A percentile compares a stretch with the other conserved stretches of the same genome.
These are phyloP conservation scores for Bagarius yarrelli DNA, from an alignment of 2,113 vertebrate species.

Conservation along the genomic window DNA sequence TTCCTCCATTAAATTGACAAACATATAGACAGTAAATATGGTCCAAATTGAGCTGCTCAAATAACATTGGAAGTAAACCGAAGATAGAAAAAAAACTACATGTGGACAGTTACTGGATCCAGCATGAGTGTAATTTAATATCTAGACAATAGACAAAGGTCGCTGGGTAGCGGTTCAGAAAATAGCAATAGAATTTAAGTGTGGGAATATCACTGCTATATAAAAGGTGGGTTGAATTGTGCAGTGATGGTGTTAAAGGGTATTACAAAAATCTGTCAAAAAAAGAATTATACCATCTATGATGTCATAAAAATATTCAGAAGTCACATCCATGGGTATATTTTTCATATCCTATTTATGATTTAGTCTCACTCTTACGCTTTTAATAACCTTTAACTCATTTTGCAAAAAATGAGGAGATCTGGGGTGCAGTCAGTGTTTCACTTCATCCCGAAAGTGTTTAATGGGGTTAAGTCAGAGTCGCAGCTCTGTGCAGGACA, in stretches of 20 bases:
- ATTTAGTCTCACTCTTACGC: no score
- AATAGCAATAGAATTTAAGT: conserved; percentile 11
- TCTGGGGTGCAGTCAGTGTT: no score
- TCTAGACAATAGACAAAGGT: conserved; percentile 51
- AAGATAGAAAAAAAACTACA: conserved; percentile 45
- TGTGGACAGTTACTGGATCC: conserved; percentile 71
- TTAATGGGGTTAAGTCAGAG: no score
- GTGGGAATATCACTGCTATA: conserved; percentile 13
- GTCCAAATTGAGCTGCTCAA: conserved; percentile 74
- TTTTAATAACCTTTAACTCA: no score
- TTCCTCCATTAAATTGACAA: conserved; percentile 74
- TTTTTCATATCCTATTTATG: no score
- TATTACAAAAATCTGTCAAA: background rate
- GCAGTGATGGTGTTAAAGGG: background rate
- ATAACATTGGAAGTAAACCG: conserved; percentile 64
- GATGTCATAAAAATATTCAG: no score
- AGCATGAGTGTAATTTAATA: conserved; percentile 71
- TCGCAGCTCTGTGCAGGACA: no score
- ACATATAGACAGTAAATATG: conserved; percentile 75
- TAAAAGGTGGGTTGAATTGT: background rate
- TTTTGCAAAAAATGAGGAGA: no score
- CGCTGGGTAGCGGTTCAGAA: conserved; percentile 32
- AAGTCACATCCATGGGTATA: no score
- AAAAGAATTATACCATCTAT: background rate
- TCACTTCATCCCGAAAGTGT: no score